Evolutionary conservation across 2,113 vertebrate genomes (phyloP).

Genomic region (Petromus typicus): DNA sequence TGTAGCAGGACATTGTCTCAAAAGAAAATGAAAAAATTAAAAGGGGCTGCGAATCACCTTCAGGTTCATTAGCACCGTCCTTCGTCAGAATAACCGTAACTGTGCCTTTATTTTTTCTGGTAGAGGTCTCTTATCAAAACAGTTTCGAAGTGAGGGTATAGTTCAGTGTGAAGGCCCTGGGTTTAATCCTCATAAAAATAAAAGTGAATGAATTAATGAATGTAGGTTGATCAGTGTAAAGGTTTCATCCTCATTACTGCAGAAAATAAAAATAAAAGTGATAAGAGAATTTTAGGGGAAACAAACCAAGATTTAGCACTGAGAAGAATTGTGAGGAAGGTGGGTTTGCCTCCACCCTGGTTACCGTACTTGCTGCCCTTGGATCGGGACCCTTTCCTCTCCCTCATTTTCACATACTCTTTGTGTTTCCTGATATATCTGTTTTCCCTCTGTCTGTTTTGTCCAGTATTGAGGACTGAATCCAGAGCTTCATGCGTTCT

Average conservation of each 20-base stretch:
- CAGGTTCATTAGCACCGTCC: too few species aligned
- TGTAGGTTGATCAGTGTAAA: background rate
- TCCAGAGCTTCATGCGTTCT: background rate
- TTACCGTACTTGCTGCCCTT: accelerated
- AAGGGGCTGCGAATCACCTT: background rate
- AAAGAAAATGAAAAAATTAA: background rate
- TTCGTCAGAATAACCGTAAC: background rate
- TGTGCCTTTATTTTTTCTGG: background rate
- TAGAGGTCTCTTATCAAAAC: background rate
- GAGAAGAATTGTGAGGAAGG: background rate
- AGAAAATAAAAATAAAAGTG: background rate
- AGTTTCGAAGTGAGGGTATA: background rate
- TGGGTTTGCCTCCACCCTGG: accelerated
- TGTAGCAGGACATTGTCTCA: background rate
- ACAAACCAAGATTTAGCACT: background rate
- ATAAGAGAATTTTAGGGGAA: background rate
- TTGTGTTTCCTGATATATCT: background rate
- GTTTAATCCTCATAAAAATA: background rate
- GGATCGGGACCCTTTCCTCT: background rate
- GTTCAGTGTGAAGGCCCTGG: background rate
- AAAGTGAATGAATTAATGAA: too few species aligned
- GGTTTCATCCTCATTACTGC: background rate
- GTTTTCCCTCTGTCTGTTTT: background rate
- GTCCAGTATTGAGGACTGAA: background rate
- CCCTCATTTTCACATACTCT: accelerated